phyloP scores from a whole-genome alignment of 2,113 vertebrate species.

The Amblyornis subalaris region DNA sequence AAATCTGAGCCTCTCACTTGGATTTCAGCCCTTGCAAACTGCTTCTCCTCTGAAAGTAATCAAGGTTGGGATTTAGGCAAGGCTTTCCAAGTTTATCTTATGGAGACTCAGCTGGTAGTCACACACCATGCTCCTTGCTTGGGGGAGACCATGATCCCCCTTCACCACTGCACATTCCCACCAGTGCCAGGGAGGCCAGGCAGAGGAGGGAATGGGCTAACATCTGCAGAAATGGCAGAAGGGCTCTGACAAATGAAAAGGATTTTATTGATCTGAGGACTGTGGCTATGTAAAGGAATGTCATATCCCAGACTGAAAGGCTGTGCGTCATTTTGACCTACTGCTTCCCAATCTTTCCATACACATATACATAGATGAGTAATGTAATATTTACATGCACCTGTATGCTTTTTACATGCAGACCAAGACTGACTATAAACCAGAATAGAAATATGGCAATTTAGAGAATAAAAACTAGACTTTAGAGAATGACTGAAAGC shows the following conservation, averaged over 20 bases:
- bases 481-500: background rate
- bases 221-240: background rate
- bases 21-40: background rate
- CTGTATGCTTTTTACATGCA: background rate
- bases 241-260: background rate
- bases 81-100: background rate
- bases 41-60: background rate
- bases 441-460: background rate
- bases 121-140: rapidly evolving
- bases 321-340: background rate
- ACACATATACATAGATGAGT: background rate
- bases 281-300: background rate
- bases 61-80: background rate
- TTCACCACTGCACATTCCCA: background rate
- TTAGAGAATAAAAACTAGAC: background rate
- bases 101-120: rapidly evolving
- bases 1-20: background rate
- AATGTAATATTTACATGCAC: background rate
- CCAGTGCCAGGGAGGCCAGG: rapidly evolving
- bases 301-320: background rate
- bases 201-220: background rate
- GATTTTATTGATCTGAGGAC: background rate
- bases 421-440: background rate
- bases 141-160: rapidly evolving
- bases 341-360: background rate